These are phyloP conservation scores for Pseudomyrmex dendroicus DNA, from an alignment of 1,140 invertebrate species.

Conservation along the genomic window DNA sequence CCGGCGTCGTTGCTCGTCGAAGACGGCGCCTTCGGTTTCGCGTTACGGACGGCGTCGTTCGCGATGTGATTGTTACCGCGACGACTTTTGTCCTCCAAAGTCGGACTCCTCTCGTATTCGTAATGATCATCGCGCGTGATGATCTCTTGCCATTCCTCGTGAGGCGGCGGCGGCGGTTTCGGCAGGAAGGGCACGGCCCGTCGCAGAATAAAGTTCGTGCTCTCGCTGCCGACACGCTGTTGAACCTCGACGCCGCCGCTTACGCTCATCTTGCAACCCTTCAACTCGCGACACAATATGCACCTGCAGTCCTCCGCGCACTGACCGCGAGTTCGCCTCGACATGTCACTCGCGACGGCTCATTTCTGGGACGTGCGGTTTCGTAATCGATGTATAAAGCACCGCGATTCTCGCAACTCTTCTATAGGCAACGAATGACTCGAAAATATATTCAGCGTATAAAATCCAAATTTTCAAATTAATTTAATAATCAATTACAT, in stretches of 20 bases:
- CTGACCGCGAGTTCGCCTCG: slow-evolving; percentile 14
- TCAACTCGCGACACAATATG: slow-evolving; percentile 87
- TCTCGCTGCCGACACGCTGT: slow-evolving; percentile 74
- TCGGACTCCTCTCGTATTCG: slow-evolving; percentile 82
- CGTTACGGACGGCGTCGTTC: slow-evolving; percentile 40
- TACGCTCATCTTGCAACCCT: slow-evolving; percentile 77
- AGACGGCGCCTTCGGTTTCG: neutral
- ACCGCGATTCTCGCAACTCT: neutral
- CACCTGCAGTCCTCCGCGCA: slow-evolving; percentile 84
- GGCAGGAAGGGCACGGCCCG: slow-evolving; percentile 86
- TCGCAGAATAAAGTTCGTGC: slow-evolving; percentile 86
- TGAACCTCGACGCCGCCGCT: neutral
- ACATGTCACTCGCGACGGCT: slow-evolving; percentile 52
- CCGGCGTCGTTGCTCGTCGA: neutral
- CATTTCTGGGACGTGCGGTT: slow-evolving; percentile 13
- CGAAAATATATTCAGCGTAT: neutral
- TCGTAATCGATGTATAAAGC: neutral
- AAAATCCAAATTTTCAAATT: neutral
- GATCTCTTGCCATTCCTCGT: slow-evolving; percentile 86
- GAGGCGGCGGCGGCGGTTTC: slow-evolving; percentile 78
- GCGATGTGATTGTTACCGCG: neutral
- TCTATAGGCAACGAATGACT: neutral
- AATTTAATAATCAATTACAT: slow-evolving; percentile 20
- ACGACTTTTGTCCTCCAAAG: slow-evolving; percentile 75
- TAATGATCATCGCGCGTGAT: slow-evolving; percentile 78